Conservation (phyloP, 2,888 invertebrate species). For the Agrilus biguttatus region DNA sequence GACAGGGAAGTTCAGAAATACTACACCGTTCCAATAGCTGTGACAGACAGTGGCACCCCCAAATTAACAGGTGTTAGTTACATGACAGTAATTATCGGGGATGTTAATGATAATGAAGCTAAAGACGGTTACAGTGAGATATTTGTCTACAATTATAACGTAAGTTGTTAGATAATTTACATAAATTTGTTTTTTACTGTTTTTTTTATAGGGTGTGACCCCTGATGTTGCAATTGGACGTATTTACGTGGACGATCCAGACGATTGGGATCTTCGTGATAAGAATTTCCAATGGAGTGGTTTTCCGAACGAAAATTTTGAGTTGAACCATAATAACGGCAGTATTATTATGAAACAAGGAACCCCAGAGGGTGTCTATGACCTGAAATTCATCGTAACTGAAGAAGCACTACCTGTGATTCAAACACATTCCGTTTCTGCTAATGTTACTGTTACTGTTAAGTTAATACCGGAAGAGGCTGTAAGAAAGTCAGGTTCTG, state of each 20-base stretch:
- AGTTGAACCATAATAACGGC: constrained; percentile 60
- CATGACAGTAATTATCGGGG: constrained; percentile 82
- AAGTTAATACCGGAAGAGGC: constrained; percentile 84
- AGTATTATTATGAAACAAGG: constrained; percentile 77
- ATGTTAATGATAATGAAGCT: constrained; percentile 89
- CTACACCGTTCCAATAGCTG: constrained; percentile 76
- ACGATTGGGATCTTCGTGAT: constrained; percentile 94
- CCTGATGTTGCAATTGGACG: constrained; percentile 77
- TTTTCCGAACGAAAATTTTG: constrained; percentile 44
- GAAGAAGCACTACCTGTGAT: constrained; percentile 48
- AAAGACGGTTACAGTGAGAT: constrained; percentile 75
- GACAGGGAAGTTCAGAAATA: constrained; percentile 80
- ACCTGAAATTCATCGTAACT: constrained; percentile 57
- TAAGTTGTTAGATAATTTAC: constrained; percentile 20
- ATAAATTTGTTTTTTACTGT: neutral
- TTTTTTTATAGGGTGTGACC: constrained; percentile 45
- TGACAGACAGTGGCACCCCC: constrained; percentile 73
- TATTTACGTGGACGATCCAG: constrained; percentile 85
- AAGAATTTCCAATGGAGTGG: constrained; percentile 69
- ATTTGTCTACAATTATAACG: constrained; percentile 89
- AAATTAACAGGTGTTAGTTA: constrained; percentile 63
- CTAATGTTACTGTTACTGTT: constrained; percentile 75
- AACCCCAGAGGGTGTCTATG: constrained; percentile 61
- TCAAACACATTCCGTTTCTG: constrained; percentile 55
- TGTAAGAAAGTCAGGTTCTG: constrained; percentile 82